These are phyloP conservation scores for Yoshiicerus persimilis DNA, from an alignment of 1,140 invertebrate genomes.

Conservation along the genomic window DNA sequence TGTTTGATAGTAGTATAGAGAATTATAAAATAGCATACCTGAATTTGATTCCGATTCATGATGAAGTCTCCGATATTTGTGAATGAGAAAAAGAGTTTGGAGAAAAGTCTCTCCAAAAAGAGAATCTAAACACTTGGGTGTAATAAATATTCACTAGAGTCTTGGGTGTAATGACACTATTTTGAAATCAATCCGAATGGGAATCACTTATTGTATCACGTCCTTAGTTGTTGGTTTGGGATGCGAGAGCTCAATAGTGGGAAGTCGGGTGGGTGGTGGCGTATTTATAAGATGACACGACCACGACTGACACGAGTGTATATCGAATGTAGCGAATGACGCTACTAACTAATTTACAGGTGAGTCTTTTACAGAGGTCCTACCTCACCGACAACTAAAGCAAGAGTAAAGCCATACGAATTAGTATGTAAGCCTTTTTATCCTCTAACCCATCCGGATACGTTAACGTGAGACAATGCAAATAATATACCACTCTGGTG, in stretches of 20 bases:
- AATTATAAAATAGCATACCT: neutral
- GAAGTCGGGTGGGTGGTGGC: neutral
- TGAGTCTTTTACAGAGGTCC: neutral
- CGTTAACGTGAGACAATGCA: neutral
- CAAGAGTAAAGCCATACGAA: constrained; percentile 5
- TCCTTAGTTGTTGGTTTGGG: neutral
- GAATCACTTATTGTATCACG: neutral
- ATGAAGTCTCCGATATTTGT: neutral
- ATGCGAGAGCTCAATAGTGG: neutral
- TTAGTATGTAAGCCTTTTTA: constrained; percentile 14
- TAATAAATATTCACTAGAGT: neutral
- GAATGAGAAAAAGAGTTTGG: neutral
- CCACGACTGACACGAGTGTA: neutral
- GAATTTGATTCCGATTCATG: constrained; percentile 9
- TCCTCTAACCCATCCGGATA: neutral
- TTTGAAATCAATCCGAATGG: neutral
- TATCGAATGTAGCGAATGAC: neutral
- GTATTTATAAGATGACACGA: constrained; percentile 4
- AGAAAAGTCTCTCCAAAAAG: neutral
- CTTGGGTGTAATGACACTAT: neutral
- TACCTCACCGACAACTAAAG: neutral
- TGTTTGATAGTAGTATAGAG: too few relatives aligned
- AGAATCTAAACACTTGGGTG: neutral
- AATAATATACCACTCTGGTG: neutral
- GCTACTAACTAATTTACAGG: neutral